phyloP scores from a whole-genome alignment of 64 coral and sea anemone genomes.

The Montipora foliosa region DNA sequence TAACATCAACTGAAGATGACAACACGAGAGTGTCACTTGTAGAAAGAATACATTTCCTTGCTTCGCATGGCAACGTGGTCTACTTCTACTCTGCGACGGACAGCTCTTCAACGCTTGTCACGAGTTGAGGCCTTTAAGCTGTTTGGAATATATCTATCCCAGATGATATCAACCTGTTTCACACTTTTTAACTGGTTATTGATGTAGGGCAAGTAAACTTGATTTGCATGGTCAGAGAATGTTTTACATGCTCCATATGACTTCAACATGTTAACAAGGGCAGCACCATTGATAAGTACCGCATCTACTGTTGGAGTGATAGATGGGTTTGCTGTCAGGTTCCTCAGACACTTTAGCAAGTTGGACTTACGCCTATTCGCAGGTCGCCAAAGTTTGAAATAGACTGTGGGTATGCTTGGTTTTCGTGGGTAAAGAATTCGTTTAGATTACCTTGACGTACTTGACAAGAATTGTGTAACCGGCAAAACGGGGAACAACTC shows the following conservation, averaged over 20 bases:
- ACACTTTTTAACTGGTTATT: conserved; percentile 28
- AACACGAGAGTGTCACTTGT: conserved; percentile 31
- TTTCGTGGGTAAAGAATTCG: conserved; percentile 25
- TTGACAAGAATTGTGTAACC: conserved; percentile 25
- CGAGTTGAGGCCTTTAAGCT: conserved; percentile 55
- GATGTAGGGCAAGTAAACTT: conserved; percentile 66
- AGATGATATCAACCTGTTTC: conserved; percentile 39
- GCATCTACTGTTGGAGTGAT: conserved; percentile 29
- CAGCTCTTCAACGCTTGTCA: conserved; percentile 11
- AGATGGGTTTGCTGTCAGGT: conserved; percentile 5
- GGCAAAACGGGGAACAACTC: conserved; percentile 11
- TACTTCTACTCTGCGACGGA: conserved; percentile 39
- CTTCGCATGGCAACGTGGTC: background rate
- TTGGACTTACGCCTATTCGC: conserved; percentile 11
- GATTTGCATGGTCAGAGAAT: conserved; percentile 39
- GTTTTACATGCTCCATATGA: conserved; percentile 57
- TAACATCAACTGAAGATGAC: conserved; percentile 17
- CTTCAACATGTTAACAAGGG: conserved; percentile 17
- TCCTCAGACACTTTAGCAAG: conserved; percentile 33
- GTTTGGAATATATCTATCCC: conserved; percentile 45
- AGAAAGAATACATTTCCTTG: conserved; percentile 13
- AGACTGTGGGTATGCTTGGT: background rate
- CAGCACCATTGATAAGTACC: conserved; percentile 52
- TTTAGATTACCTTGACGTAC: conserved; percentile 7
- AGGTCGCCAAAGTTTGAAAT: conserved; percentile 11